Evolutionary conservation across 2,113 vertebrate genomes (phyloP), one percentile per base, ranked within the genome.

Genomic region (Pseudopipra pipra): DNA sequence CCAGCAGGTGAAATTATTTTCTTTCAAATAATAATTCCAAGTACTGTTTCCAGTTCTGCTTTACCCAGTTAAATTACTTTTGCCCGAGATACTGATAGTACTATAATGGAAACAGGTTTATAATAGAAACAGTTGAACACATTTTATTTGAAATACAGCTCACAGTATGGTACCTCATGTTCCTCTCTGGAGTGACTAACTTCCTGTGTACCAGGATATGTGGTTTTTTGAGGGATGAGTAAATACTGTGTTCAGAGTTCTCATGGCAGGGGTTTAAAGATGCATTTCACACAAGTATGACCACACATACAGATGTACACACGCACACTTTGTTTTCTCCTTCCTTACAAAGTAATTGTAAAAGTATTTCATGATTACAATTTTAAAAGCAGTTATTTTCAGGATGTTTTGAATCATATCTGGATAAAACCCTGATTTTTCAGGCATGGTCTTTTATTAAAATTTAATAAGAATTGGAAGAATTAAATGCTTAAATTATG

Each of bases 1-100:
- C 65, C 63, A 46, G 31, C 24, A 84, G 35, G 46, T 81, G 90
- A 84, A 95, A 90, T 96, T 86, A 80, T 74, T 96, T 89, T 46
- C 76, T 81, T 96, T 94, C 70, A 91, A 92, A 85, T 96, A 95
- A 87, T 96, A 87, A 92, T 92, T 85, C 71, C 77, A 90, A 73
- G 17, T 86, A 43, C 74, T 91, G 52, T 92, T 96, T 91, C 71
- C 52, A 90, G 61, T 96, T 96, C 92, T 95, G 72, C 85, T 94
- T 97, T 76, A 95, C n/a, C 83, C 59, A 72, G 76, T 90, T 83
- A 85, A 93, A 87, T 97, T 92, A 85, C 68, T 97, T 94, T 62
- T 85, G 73, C 93, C 63, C 55, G 74, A 88, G 79, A 54, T 65
- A 87, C 41, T 91, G 95, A 77, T 49, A 93, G 41, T 54, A 43